Evolutionary conservation across 2,113 vertebrate species (phyloP), one percentile per base, ranked within the genome.

Genomic region (Hystrix brachyura): DNA sequence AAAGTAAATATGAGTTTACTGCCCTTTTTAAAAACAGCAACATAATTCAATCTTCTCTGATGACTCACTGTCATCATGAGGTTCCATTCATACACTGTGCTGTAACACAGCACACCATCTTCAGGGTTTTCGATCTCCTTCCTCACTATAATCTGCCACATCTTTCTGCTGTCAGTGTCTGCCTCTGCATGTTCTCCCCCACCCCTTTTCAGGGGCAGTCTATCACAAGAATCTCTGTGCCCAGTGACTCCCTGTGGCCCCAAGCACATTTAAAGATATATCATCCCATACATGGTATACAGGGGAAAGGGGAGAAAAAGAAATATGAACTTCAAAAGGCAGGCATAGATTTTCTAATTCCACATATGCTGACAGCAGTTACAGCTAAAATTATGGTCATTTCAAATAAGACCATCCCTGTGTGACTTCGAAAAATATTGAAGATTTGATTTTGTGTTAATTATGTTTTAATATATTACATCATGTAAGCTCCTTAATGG

Each of bases 401-500:
- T 98, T 97, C 87, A 94, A 97, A 92, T 78, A 87, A 95, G 96
- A 96, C 94, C 89, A 76, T 74, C 95, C 46, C 78, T 91, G 51
- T 94, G 53, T 90, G 43, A 96, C 93, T 86, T 95, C 51, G 90
- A 72, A 94, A 97, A 97, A 97, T 93, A 96, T 3, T 97, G 65
- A 95, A 94, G 92, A 95, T 55, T 57, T 95, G 71, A 85, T 88
- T 92, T 87, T 95, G 38, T 91, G 48, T 94, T 95, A 91, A 91
- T 94, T 94, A 48, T 90, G 74, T 87, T 97, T 97, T 88, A 96
- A 95, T 97, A 94, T 97, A 90, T 96, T 95, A 96, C 72, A 98
- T 94, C 90, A 96, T 94, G 94, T 55, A 93, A 93, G 94, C 94
- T 97, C 97, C 97, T 98, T 96, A 92, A 82, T 87, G 89, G 97